Evolutionary conservation across 2,888 invertebrate genomes (phyloP).

Genomic region (Agrotis ipsilon): DNA sequence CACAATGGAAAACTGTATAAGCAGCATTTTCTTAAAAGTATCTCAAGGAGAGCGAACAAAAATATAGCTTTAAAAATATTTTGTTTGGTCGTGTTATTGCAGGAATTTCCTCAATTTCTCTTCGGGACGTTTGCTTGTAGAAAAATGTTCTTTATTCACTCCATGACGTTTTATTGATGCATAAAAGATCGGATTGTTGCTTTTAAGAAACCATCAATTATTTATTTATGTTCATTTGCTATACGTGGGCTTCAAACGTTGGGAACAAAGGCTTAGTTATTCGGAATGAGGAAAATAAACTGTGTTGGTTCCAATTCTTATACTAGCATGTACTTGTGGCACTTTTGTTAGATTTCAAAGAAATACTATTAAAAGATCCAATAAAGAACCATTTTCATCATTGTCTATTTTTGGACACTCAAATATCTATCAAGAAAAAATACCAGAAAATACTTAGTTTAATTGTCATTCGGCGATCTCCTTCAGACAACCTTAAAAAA

Average conservation of each 20-base stretch:
- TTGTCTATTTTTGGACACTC: not conserved
- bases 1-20: constrained; percentile 41
- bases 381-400: not conserved
- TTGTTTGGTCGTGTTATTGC: constrained; percentile 38
- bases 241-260: constrained; percentile 9
- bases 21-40: constrained; percentile 49
- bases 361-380: too few relatives aligned
- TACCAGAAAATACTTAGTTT: not conserved
- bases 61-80: constrained; percentile 41
- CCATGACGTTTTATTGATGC: constrained; percentile 42
- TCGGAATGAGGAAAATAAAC: not conserved
- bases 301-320: too few relatives aligned
- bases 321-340: too few relatives aligned
- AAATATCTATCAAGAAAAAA: not conserved
- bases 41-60: constrained; percentile 39
- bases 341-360: too few relatives aligned
- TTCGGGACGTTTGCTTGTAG: constrained; percentile 28
- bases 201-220: constrained; percentile 36
- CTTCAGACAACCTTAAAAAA: constrained; percentile 22
- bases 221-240: constrained; percentile 44
- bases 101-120: constrained; percentile 31
- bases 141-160: constrained; percentile 46
- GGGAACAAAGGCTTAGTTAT: not conserved
- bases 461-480: constrained; percentile 5
- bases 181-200: constrained; percentile 56